Evolutionary conservation across 2,888 invertebrate genomes (phyloP), one percentile per base, ranked within the genome.

Genomic region (Lycia hirtaria): DNA sequence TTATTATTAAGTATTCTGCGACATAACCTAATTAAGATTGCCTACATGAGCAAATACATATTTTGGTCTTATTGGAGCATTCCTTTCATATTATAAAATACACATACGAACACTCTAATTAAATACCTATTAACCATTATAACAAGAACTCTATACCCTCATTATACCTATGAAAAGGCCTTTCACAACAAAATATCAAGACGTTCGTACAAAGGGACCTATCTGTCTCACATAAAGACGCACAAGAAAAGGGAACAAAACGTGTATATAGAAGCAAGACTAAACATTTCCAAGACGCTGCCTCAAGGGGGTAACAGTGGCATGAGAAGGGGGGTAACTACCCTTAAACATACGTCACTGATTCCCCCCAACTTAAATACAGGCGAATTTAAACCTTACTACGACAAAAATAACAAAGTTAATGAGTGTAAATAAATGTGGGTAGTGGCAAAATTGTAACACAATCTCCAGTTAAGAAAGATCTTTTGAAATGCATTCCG

Each of bases 281-380:
- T 85, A 83, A 87, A 83, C 86, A 83, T 85, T 86, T 83, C 84
- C 88, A 88, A 88, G 89, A 89, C 87, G 83, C 71, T 80, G 87
- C 76, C 77, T 73, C 58, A 68, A 73, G 79, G 76, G 67, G 64
- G 64, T 68, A 40, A 53, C 56, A 44, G 53, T 51, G 64, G 75
- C 60, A 54, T 64, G 75, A 52, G 76, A 56, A 62, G 48, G 66
- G 65, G 73, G 75, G 72, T 65, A 67, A 62, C 69, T 52, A 58
- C 70, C 69, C 69, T 44, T 44, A 62, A 58, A 58, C 53, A 54
- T 44, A 60, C 56, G 22, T 51, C 26, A 33, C 35, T 20, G 53
- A 52, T 17, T 26, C 44, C 6, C 33, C n/a, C 7, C 7, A 1
- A 6, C 24, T 24, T 9, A 9, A 50, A 51, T 26, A 35, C 52